Conservation (phyloP, 2,888 invertebrate species). For the Nomada goodeniana region DNA sequence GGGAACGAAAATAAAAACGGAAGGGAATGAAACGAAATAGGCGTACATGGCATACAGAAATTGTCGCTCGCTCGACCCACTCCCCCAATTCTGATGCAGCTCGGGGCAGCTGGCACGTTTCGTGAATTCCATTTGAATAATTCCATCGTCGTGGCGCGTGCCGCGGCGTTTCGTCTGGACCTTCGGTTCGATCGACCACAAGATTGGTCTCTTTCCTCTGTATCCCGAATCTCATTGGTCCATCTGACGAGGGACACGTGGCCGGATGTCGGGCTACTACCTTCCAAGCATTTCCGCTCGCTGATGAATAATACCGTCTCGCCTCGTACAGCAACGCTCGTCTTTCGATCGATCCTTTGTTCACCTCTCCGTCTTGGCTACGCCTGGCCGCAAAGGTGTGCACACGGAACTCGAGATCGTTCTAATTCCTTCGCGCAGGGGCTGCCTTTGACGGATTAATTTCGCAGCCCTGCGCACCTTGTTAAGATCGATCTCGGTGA, state of each 20-base stretch:
- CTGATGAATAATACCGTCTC: slow-evolving; percentile 74
- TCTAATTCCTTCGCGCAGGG: slow-evolving; percentile 21
- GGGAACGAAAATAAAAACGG: slow-evolving; percentile 53
- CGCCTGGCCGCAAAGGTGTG: slow-evolving; percentile 39
- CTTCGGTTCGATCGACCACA: slow-evolving; percentile 51
- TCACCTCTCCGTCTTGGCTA: slow-evolving; percentile 32
- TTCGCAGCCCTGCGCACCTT: neutral
- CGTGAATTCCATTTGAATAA: slow-evolving; percentile 82
- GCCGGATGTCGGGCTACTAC: slow-evolving; percentile 81
- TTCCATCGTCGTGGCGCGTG: slow-evolving; percentile 78
- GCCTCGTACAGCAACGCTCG: slow-evolving; percentile 68
- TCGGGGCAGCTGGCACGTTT: slow-evolving; percentile 76
- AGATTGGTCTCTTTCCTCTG: slow-evolving; percentile 58
- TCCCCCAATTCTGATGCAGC: slow-evolving; percentile 57
- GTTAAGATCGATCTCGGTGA: neutral
- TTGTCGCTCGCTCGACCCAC: slow-evolving; percentile 55
- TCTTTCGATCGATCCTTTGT: slow-evolving; percentile 72
- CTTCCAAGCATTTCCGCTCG: slow-evolving; percentile 78
- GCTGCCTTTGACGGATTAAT: slow-evolving; percentile 1
- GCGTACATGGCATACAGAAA: slow-evolving; percentile 61
- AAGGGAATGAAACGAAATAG: slow-evolving; percentile 50
- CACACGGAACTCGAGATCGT: slow-evolving; percentile 31
- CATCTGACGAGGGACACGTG: slow-evolving; percentile 77
- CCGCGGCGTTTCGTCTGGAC: slow-evolving; percentile 68
- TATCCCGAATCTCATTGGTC: slow-evolving; percentile 62